Base-by-base conservation (phyloP, 2,888 invertebrate species). In the Smittia aterrima region DNA sequence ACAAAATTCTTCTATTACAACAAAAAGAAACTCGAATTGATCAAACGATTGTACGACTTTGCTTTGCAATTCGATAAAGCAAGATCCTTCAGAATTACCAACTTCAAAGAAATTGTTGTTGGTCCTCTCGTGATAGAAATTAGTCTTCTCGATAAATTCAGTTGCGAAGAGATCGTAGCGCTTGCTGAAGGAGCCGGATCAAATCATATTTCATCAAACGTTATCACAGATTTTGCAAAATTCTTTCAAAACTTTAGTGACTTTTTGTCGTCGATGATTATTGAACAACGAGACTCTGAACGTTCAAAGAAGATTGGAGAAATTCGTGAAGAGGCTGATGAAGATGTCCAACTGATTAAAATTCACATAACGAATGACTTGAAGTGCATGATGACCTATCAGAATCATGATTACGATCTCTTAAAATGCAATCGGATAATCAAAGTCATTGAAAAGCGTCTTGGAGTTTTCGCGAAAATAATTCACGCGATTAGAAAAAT, bases 371-470 rank as follows among this genome's bases (percentile, higher is more conserved):
- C 16, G n/a, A 9, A n/a, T 6, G 58, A 58, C 6, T 1, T 2
- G 6, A 58, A 58, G 4, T 6, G n/a, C 9, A 58, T 58, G 58
- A 58, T 58, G 4, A 18, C 1, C 18, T 58, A 58, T 20, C 18
- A 58, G 7, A 58, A 58, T 7, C 58, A 58, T 7, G 58, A 58
- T 11, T 58, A 58, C 18, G 58, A 58, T 4, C n/a, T 58, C 2
- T 9, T 3, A 2, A 47, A 47, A n/a, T 3, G 7, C 20, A 18
- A 58, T n/a, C 0, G 96, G 98, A 3, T 9, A 9, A 1, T 71
- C 71, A 58, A 62, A 72, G 24, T 96, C 98, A 0, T 98, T 98
- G 82, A 97, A 98, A 32, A 58, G 22, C n/a, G 20, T 20, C 18
- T 58, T 18, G 4, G 1, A 18, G 11, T 58, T 16, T 58, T 58